These are phyloP conservation scores for Chrysolina haemoptera DNA, from an alignment of 2,888 invertebrate genomes.

Conservation along the genomic window DNA sequence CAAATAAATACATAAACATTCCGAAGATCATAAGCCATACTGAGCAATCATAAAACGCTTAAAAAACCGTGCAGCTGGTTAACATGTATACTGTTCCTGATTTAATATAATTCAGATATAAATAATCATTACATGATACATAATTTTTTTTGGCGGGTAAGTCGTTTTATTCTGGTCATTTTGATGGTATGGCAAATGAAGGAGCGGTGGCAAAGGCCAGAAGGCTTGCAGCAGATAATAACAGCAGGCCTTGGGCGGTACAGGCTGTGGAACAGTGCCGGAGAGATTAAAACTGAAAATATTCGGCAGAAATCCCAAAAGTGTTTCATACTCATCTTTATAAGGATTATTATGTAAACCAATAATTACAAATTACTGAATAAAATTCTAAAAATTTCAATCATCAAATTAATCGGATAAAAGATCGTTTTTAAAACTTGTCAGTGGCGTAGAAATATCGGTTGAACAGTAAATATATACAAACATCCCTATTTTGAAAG, in stretches of 20 bases:
- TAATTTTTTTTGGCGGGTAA: slow-evolving; percentile 39
- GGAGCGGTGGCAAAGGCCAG: slow-evolving; percentile 48
- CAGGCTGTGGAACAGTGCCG: slow-evolving; percentile 28
- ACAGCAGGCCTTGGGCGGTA: slow-evolving; percentile 38
- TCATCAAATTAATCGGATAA: too few relatives aligned
- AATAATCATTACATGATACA: slow-evolving; percentile 40
- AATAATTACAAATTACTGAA: too few relatives aligned
- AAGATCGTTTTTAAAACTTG: too few relatives aligned
- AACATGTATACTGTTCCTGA: slow-evolving; percentile 32
- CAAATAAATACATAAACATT: too few relatives aligned
- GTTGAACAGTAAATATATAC: too few relatives aligned
- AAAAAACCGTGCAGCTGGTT: background rate
- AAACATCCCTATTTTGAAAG: too few relatives aligned
- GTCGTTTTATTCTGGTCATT: slow-evolving; percentile 46
- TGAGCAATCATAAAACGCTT: background rate
- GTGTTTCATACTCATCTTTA: background rate
- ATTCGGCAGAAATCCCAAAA: background rate
- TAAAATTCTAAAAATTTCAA: too few relatives aligned
- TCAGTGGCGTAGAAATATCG: too few relatives aligned
- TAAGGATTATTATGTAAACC: too few relatives aligned
- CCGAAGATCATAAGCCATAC: too few relatives aligned
- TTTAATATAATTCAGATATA: slow-evolving; percentile 36
- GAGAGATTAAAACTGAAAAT: background rate
- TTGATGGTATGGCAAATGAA: slow-evolving; percentile 49
- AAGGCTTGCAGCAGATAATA: slow-evolving; percentile 46